phyloP scores from a whole-genome alignment of 2,888 invertebrate species.

The Eubasilissa splendida region DNA sequence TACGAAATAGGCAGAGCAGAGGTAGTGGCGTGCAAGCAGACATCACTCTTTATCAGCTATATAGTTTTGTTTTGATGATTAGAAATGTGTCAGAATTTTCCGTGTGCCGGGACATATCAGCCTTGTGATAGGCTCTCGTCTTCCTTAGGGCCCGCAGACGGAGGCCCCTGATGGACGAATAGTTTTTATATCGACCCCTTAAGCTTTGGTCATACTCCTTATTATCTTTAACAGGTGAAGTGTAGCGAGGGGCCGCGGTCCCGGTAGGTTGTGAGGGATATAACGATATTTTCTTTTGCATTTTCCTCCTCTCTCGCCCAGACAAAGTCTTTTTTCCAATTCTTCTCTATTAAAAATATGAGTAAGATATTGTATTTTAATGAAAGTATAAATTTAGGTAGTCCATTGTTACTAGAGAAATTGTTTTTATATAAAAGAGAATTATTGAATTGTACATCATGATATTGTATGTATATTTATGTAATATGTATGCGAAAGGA shows the following conservation, averaged over 20 bases:
- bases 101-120: constrained; percentile 47
- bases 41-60: no score
- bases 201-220: constrained; percentile 43
- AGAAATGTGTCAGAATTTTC: constrained; percentile 26
- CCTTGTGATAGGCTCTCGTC: constrained; percentile 48
- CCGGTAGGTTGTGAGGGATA: constrained; percentile 56
- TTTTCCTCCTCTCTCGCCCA: constrained; percentile 51
- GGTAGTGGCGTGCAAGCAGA: no score
- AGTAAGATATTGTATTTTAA: constrained; percentile 56
- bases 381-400: constrained; percentile 53
- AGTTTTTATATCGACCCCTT: constrained; percentile 52
- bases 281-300: constrained; percentile 53
- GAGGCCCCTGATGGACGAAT: constrained; percentile 43
- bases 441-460: constrained; percentile 44
- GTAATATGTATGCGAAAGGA: constrained; percentile 22
- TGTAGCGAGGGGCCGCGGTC: constrained; percentile 4
- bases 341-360: constrained; percentile 56
- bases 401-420: constrained; percentile 58
- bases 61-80: neutral
- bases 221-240: constrained; percentile 24
- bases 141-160: constrained; percentile 40
- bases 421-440: constrained; percentile 54
- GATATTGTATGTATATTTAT: constrained; percentile 33
- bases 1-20: no score
- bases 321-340: constrained; percentile 50